Evolutionary conservation across 2,888 invertebrate genomes (phyloP).

Genomic region (Tiliacea aurago): DNA sequence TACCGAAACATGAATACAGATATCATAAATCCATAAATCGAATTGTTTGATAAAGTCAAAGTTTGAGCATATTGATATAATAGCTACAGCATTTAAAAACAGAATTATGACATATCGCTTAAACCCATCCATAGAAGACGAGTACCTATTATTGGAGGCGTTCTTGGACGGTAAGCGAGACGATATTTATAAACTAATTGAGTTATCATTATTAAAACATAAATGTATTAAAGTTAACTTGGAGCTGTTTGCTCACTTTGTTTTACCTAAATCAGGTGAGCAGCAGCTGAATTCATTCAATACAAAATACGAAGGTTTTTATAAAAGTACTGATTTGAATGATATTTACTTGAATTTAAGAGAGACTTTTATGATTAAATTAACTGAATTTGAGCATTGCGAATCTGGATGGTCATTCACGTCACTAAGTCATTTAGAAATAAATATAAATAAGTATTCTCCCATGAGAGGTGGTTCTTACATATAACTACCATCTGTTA

Average conservation of each 20-base stretch:
- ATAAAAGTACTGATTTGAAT: background rate
- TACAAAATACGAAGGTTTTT: background rate
- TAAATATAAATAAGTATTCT: background rate
- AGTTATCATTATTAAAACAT: too few species aligned
- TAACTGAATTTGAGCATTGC: background rate
- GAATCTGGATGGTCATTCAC: background rate
- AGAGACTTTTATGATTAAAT: background rate
- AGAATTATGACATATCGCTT: constrained; percentile 6
- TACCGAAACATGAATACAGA: background rate
- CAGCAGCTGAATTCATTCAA: background rate
- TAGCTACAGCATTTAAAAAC: constrained; percentile 16
- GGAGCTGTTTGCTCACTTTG: background rate
- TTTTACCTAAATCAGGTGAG: background rate
- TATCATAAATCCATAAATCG: constrained; percentile 10
- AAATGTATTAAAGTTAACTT: too few species aligned
- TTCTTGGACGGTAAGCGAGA: too few species aligned
- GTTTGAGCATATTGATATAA: background rate
- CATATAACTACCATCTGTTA: background rate
- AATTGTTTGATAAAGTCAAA: background rate
- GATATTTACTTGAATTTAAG: background rate
- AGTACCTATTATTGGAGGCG: too few species aligned
- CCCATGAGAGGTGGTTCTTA: background rate
- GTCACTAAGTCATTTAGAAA: background rate
- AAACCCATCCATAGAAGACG: background rate
- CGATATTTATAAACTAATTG: too few species aligned